Evolutionary conservation across 2,888 invertebrate genomes (phyloP).

Genomic region (Ecdyonurus torrentis): DNA sequence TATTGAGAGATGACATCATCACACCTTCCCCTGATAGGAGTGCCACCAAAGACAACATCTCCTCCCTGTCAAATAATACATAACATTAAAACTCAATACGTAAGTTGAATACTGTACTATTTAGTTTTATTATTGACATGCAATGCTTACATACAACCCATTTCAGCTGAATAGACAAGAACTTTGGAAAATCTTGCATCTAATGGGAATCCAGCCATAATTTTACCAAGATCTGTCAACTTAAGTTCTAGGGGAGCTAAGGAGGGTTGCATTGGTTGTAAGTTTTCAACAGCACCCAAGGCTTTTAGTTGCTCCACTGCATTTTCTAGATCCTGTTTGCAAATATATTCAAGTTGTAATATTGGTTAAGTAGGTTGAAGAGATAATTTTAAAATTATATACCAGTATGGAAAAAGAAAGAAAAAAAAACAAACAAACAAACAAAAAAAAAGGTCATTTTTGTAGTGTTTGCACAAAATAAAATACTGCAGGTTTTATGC

Average conservation of each 20-base stretch:
- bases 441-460: no score
- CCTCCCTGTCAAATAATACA: constrained; percentile 32
- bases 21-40: constrained; percentile 78
- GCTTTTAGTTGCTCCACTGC: constrained; percentile 47
- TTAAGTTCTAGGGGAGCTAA: constrained; percentile 25
- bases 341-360: constrained; percentile 8
- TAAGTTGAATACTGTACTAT: background rate
- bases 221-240: constrained; percentile 60
- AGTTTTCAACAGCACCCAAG: constrained; percentile 31
- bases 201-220: constrained; percentile 81
- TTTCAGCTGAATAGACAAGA: constrained; percentile 56
- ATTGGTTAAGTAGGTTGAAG: background rate
- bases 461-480: no score
- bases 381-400: no score
- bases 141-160: constrained; percentile 49
- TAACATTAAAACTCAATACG: background rate
- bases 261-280: background rate
- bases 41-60: constrained; percentile 66
- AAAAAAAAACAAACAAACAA: no score
- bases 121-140: background rate
- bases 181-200: constrained; percentile 80
- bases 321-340: constrained; percentile 27
- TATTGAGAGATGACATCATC: constrained; percentile 53
- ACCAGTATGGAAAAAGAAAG: no score
- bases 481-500: no score